These are phyloP conservation scores for Rugalucina vietnamica DNA, from an alignment of 2,888 invertebrate genomes.

Conservation along the genomic window DNA sequence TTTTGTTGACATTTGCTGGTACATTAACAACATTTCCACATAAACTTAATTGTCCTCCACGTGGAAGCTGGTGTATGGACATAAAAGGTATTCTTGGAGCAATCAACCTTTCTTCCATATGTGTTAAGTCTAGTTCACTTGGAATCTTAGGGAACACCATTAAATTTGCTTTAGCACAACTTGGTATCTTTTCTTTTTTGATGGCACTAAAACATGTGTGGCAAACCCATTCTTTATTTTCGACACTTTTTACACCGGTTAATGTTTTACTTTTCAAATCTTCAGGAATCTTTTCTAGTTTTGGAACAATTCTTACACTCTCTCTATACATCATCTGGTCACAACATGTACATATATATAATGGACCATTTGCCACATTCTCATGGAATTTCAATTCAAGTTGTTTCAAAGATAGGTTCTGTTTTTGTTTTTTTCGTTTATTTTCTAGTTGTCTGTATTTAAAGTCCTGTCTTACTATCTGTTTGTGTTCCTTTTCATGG, in stretches of 20 bases:
- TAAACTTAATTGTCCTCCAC: neutral
- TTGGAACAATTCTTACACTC: neutral
- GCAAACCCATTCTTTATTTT: neutral
- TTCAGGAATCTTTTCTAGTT: neutral
- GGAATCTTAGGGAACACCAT: neutral
- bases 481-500: conserved; percentile 12
- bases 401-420: neutral
- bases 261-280: neutral
- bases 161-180: neutral
- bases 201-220: neutral
- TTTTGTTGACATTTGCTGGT: neutral
- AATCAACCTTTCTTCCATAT: neutral
- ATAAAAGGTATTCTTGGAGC: neutral
- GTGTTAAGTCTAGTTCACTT: neutral
- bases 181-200: neutral
- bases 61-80: neutral
- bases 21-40: neutral
- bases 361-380: neutral
- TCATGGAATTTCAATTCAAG: neutral
- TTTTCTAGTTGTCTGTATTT: neutral
- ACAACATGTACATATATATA: conserved; percentile 2
- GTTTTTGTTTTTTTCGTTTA: neutral
- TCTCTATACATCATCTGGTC: neutral
- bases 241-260: neutral
- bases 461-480: neutral